Base-by-base conservation (phyloP, 2,113 vertebrate genomes). In the Entosphenus tridentatus region DNA sequence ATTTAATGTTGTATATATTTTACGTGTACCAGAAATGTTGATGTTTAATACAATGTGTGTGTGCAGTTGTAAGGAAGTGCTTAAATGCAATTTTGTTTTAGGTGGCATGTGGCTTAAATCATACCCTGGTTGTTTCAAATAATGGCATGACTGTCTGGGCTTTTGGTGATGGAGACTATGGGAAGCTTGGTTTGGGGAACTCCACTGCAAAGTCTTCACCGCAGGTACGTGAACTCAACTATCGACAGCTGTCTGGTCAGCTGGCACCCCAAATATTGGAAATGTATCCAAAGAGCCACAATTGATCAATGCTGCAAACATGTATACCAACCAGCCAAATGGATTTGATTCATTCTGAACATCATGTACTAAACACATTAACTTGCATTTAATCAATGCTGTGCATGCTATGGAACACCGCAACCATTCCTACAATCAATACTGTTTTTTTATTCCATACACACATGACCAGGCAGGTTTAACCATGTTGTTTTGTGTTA, bases 91-190 rank as follows among this genome's bases (percentile, higher is more conserved):
- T 39, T 39, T 73, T 70, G 68, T 62, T 67, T 9, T 68, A 87
- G 85, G 85, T 87, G 73, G 84, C 85, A 65, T 87, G 85, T 76
- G 85, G 85, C 10, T 77, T 87, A 70, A 87, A 87, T 72, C 85
- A 87, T 62, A 87, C 85, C 1, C 74, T 87, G 10, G 83, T 81
- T 1, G 81, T 87, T n/a, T 87, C 85, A 58, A 71, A 82, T 13
- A 83, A 87, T 72, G 84, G 85, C 18, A 82, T 83, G n/a, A 77
- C 83, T 80, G 84, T 87, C 14, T 87, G 85, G 85, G 84, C 85
- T 68, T 87, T 87, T 71, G 85, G 85, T 72, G 85, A 87, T 67
- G 85, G 85, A 65, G 85, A 87, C 72, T 87, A 87, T 69, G 85
- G 85, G 16, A 87, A 87, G 73, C 79, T 87, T 69, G 85, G 85